Evolutionary conservation across 2,797 vertebrate species (phyloP), one percentile per base, ranked within the genome.

Genomic region (Mormyrops attenuatus): DNA sequence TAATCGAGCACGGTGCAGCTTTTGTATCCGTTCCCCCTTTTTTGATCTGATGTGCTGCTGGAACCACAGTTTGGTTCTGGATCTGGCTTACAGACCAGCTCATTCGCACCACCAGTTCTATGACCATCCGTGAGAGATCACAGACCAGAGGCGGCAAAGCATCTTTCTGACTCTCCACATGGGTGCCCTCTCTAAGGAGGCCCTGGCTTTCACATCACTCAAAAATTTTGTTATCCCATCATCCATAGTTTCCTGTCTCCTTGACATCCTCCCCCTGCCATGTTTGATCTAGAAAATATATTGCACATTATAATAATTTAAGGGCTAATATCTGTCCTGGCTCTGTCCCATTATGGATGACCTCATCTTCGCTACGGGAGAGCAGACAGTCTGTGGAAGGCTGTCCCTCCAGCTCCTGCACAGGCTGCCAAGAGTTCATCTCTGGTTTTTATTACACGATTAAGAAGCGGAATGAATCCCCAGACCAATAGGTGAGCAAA

Each of bases 381-480:
- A n/a, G 49, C 38, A 44, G n/a, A 50, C 73, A 30, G 41, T 26
- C 88, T 63, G 77, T 17, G 17, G 53, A 22, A 52, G 41, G n/a
- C 80, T 80, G 55, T 89, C 88, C 22, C 22, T 66, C 47, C 80
- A 63, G 34, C 20, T 73, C 47, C 60, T n/a, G 3, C 49, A 55
- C 85, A 53, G 53, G 41, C 53, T 87, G 17, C 82, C 82, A 66
- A 50, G 55, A 86, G 82, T 86, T 87, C 89, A 89, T 73, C 82
- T 50, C 55, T 52, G 82, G 30, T 17, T 84, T n/a, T 84, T 88
- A 88, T 88, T 90, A 77, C 52, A 88, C 85, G 49, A 90, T 88
- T 90, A 88, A 84, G 89, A 85, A 63, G 49, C 52, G 34, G 22
- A 90, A 84, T 55, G 66, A 90, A 11, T 77, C 85, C 87, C 91